phyloP scores from a whole-genome alignment of 53 echinoderm and acorn worm genomes.

The Paracentrotus lividus region DNA sequence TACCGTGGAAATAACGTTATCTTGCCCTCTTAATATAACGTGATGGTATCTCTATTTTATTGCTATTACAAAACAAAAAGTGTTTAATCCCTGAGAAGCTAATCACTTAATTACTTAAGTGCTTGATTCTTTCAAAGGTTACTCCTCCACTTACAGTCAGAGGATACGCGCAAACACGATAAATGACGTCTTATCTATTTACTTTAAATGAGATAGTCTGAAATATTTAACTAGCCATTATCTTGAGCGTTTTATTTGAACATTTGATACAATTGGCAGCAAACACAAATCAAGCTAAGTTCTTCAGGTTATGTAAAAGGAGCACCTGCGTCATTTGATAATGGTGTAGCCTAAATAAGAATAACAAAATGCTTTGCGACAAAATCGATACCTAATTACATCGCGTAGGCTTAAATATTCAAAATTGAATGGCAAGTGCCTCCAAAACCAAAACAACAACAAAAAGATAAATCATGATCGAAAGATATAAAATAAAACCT shows the following conservation, averaged over 20 bases:
- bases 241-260: not conserved
- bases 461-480: too few relatives aligned
- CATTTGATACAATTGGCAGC: not conserved
- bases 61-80: not conserved
- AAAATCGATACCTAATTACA: not conserved
- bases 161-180: not conserved
- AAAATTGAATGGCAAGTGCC: too few relatives aligned
- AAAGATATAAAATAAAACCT: too few relatives aligned
- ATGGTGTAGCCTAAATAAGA: not conserved
- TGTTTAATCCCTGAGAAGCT: not conserved
- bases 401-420: too few relatives aligned
- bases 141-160: not conserved
- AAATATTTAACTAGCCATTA: too few relatives aligned
- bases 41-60: not conserved
- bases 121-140: not conserved
- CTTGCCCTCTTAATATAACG: too few relatives aligned
- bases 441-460: too few relatives aligned
- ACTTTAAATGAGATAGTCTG: not conserved
- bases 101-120: not conserved
- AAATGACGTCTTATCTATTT: not conserved
- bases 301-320: not conserved
- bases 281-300: not conserved
- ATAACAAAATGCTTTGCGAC: not conserved
- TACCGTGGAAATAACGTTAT: too few relatives aligned
- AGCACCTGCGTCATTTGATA: not conserved